Conservation (phyloP, 2,888 invertebrate species). For the Hydroisotoma schaefferi region DNA sequence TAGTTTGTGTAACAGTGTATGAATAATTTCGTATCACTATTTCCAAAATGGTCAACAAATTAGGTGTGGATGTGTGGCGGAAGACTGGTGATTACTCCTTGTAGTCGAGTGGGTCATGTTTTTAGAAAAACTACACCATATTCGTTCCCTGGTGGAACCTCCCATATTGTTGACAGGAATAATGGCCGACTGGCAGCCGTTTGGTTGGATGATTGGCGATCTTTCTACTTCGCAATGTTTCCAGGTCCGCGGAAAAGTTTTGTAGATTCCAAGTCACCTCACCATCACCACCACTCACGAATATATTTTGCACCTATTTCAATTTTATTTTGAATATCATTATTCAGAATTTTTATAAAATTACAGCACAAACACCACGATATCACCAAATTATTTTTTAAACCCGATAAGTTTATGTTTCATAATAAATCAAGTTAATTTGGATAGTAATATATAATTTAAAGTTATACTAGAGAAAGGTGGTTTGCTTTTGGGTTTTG, state of each 20-base stretch:
- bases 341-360: no score
- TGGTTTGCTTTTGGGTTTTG: constrained; percentile 6
- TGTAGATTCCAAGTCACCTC: constrained; percentile 14
- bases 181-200: constrained; percentile 85
- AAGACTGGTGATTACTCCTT: constrained; percentile 86
- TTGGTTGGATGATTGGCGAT: constrained; percentile 99
- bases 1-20: no score
- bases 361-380: no score
- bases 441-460: no score
- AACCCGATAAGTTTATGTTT: no score
- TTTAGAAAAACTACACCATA: constrained; percentile 98
- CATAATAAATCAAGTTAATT: no score
- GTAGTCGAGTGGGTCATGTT: constrained; percentile 93
- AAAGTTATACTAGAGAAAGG: no score
- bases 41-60: no score
- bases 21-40: no score
- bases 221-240: constrained; percentile 98
- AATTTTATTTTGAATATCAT: no score
- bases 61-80: constrained; percentile 99
- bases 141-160: constrained; percentile 96
- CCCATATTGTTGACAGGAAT: constrained; percentile 97
- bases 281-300: constrained; percentile 11
- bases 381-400: no score
- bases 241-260: constrained; percentile 84
- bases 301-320: background rate